Evolutionary conservation across 2,888 invertebrate genomes (phyloP).

Genomic region (Polydrusus tereticollis): DNA sequence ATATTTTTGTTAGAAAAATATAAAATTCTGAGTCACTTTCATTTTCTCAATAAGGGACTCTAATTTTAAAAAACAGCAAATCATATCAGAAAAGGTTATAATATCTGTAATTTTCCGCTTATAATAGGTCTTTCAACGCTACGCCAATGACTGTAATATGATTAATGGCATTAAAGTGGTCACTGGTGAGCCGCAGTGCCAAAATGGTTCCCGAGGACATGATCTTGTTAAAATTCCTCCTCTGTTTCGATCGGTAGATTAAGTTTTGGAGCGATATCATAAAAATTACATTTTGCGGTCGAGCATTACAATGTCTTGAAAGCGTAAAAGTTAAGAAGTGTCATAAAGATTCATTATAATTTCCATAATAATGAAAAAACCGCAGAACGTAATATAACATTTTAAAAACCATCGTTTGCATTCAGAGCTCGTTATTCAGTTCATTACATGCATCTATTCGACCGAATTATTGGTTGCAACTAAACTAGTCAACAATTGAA

Average conservation of each 20-base stretch:
- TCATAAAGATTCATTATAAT: constrained; percentile 31
- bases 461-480: no score
- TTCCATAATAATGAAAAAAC: neutral
- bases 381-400: neutral
- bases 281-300: constrained; percentile 42
- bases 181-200: constrained; percentile 40
- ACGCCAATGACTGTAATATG: constrained; percentile 42
- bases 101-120: no score
- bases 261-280: constrained; percentile 45
- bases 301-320: constrained; percentile 30
- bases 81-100: no score
- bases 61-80: no score
- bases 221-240: constrained; percentile 49
- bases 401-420: neutral
- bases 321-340: constrained; percentile 30
- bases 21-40: no score
- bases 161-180: constrained; percentile 42
- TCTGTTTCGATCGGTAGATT: constrained; percentile 36
- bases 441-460: no score
- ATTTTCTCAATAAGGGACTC: no score
- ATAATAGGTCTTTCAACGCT: neutral
- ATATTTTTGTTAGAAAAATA: no score
- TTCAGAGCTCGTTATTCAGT: no score
- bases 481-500: no score
- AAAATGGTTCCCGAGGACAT: constrained; percentile 44